phyloP scores from a whole-genome alignment of 1,140 invertebrate species.

The Psix sp. region DNA sequence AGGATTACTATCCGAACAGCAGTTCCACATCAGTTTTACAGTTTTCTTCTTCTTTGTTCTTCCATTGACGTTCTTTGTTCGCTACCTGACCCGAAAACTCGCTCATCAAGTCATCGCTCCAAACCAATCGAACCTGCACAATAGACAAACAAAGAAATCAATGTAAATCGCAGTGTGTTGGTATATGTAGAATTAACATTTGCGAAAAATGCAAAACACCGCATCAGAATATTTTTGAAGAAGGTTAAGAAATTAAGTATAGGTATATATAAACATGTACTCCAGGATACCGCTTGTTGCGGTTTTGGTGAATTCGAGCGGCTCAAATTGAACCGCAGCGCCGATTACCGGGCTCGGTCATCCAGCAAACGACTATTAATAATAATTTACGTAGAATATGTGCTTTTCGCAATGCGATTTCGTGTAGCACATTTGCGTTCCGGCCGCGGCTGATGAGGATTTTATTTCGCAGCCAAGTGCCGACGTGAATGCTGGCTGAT shows the following conservation, averaged over 20 bases:
- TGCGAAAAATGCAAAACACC: constrained; percentile 1
- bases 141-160: no score
- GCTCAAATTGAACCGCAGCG: constrained; percentile 64
- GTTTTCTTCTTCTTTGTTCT: no score
- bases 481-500: constrained; percentile 6
- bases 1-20: no score
- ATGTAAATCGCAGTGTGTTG: no score
- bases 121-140: no score
- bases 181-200: no score
- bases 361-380: constrained; percentile 77
- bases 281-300: constrained; percentile 60
- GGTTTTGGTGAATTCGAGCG: constrained; percentile 67
- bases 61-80: no score
- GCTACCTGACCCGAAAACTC: no score
- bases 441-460: constrained; percentile 26
- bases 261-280: constrained; percentile 64
- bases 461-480: constrained; percentile 9
- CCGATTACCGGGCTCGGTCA: constrained; percentile 73
- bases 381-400: constrained; percentile 73
- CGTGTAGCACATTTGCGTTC: constrained; percentile 41
- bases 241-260: constrained; percentile 7
- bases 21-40: no score
- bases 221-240: constrained; percentile 8
- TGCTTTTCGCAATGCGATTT: constrained; percentile 65
- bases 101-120: no score